Evolutionary conservation across 2,797 vertebrate species (phyloP).

Genomic region (Psittacula echo): DNA sequence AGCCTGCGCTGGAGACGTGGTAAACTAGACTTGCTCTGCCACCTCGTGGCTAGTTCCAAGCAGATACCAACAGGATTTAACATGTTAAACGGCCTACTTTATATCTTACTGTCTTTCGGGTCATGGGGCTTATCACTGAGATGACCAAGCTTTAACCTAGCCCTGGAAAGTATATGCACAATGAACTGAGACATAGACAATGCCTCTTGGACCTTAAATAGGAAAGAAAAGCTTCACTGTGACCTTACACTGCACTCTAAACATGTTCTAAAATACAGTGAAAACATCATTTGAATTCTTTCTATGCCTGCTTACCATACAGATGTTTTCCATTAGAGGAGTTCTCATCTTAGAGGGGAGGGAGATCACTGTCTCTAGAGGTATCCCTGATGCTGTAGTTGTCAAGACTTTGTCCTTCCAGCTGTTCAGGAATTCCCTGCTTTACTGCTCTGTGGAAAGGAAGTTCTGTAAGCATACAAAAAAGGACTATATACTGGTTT

Average conservation of each 20-base stretch:
- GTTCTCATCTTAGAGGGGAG: background rate
- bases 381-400: background rate
- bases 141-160: background rate
- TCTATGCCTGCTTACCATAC: background rate
- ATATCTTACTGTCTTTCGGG: background rate
- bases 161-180: background rate
- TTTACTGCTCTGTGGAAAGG: background rate
- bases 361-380: background rate
- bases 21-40: constrained; percentile 58
- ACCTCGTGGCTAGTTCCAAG: constrained; percentile 59
- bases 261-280: background rate
- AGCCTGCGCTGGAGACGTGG: background rate
- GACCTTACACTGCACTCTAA: background rate
- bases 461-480: background rate
- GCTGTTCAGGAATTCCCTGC: background rate
- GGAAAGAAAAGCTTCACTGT: background rate
- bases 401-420: background rate
- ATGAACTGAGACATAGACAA: background rate
- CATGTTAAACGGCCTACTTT: background rate
- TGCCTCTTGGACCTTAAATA: background rate
- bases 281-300: background rate
- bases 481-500: background rate
- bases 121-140: background rate
- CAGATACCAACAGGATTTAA: background rate
- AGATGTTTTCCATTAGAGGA: background rate